Percentiles rank a stretch among this genome's conserved stretches.
These are phyloP conservation scores for Halcyon badia DNA, from an alignment of 2,797 vertebrate genomes.

Conservation along the genomic window DNA sequence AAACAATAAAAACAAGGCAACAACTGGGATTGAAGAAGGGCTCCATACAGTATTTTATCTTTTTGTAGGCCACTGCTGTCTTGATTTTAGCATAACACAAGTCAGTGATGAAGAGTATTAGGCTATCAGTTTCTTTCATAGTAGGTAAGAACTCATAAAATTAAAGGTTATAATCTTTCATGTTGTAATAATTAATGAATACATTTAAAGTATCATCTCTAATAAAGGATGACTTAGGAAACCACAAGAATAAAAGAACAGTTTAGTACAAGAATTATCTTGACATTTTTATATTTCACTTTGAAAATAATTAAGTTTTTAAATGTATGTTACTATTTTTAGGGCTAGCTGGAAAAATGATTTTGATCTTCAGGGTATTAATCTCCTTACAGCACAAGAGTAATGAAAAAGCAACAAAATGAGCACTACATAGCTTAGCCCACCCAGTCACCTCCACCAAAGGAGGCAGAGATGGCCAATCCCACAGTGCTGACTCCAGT, in stretches of 20 bases:
- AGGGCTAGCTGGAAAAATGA: background rate
- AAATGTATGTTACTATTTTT: background rate
- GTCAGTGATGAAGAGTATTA: background rate
- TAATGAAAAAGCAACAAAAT: background rate
- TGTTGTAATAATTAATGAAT: slow-evolving; percentile 15
- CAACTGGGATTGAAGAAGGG: background rate
- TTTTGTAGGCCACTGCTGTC: background rate
- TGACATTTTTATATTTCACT: slow-evolving; percentile 7
- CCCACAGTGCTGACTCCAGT: background rate
- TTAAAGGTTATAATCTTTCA: background rate
- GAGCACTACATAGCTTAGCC: background rate
- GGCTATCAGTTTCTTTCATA: background rate
- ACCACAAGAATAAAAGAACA: background rate
- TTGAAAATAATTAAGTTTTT: background rate
- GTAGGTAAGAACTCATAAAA: background rate
- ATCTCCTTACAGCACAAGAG: background rate
- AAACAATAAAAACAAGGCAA: background rate
- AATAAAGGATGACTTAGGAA: background rate
- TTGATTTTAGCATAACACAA: background rate
- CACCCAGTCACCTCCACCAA: background rate
- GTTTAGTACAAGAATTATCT: background rate
- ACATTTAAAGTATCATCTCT: background rate
- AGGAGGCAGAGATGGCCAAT: background rate
- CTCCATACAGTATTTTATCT: background rate
- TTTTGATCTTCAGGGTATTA: background rate